Evolutionary conservation across 2,113 vertebrate genomes (phyloP).

Genomic region (Myodes glareolus): DNA sequence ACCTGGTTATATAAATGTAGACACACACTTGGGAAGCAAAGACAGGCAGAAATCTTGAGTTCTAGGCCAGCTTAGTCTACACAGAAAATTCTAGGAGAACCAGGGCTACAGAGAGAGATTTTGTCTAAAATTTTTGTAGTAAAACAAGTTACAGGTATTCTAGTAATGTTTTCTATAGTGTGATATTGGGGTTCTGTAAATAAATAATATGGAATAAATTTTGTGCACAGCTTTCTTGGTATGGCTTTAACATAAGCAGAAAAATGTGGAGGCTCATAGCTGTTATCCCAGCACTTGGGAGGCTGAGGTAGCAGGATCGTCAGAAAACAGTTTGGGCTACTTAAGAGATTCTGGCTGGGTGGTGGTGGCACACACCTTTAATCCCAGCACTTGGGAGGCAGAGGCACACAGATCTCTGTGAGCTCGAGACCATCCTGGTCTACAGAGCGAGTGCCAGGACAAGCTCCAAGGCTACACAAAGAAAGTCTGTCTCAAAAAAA

Average conservation of each 20-base stretch:
- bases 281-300: neutral
- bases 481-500: no score
- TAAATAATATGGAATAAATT: neutral
- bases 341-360: neutral
- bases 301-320: neutral
- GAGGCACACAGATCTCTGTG: no score
- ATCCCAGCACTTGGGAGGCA: no score
- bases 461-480: no score
- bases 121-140: neutral
- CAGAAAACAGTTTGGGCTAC: neutral
- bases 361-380: no score
- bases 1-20: neutral
- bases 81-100: neutral
- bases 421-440: no score
- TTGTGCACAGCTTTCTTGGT: neutral
- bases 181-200: neutral
- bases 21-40: neutral
- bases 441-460: no score
- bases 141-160: conserved; percentile 32
- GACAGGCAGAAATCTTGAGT: neutral
- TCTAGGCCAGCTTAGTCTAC: neutral
- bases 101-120: neutral
- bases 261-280: neutral
- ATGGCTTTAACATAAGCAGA: neutral
- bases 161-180: neutral